Evolutionary conservation across 1,140 invertebrate genomes (phyloP).

Genomic region (Octopus bimaculoides): DNA sequence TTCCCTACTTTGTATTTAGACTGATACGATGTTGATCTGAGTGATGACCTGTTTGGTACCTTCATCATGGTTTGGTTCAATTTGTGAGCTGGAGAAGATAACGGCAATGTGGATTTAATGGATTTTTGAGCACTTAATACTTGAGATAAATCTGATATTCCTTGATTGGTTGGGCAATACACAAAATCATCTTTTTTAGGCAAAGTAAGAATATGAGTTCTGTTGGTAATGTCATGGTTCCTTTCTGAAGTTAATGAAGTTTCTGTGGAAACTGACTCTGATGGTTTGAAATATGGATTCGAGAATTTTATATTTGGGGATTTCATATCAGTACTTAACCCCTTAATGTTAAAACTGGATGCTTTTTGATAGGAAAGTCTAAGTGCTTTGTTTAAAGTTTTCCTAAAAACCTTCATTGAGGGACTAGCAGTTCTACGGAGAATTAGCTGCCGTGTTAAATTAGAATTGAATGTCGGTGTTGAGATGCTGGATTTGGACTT

Average conservation of each 20-base stretch:
- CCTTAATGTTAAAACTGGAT: not conserved
- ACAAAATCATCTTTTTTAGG: not conserved
- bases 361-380: not conserved
- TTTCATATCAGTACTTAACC: not conserved
- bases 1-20: not conserved
- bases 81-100: too few relatives aligned
- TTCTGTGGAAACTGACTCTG: too few relatives aligned
- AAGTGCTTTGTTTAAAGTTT: constrained; percentile 1
- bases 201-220: not conserved
- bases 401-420: not conserved
- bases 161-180: too few relatives aligned
- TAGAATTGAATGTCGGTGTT: not conserved
- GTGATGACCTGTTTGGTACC: not conserved
- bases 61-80: too few relatives aligned
- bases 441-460: not conserved
- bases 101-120: too few relatives aligned
- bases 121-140: not conserved
- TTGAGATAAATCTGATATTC: not conserved
- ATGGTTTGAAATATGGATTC: too few relatives aligned
- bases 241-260: too few relatives aligned
- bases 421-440: not conserved
- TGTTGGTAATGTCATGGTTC: too few relatives aligned
- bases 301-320: too few relatives aligned
- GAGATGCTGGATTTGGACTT: not conserved
- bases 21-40: not conserved